Percentiles rank a stretch among this genome's conserved stretches.
phyloP scores from a whole-genome alignment of 2,113 vertebrate species.

The Procavia capensis region DNA sequence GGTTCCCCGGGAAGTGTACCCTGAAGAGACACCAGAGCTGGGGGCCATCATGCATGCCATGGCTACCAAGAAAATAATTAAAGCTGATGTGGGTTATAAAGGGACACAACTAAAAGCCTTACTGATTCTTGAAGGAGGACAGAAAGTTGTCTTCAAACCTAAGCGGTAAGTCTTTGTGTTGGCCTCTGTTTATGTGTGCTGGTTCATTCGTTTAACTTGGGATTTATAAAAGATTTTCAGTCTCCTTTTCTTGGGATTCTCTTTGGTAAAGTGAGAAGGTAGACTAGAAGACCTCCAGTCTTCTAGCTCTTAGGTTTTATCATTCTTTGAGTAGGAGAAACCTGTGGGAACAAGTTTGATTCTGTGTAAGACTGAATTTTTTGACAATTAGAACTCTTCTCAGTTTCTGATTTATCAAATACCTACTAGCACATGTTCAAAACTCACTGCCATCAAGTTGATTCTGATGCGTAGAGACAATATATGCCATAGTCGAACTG shows the following conservation, averaged over 20 bases:
- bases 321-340: slow-evolving; percentile 14
- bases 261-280: not conserved
- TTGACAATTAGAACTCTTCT: not conserved
- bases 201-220: not conserved
- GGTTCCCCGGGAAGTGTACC: slow-evolving; percentile 97
- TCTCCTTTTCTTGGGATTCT: not conserved
- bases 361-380: not conserved
- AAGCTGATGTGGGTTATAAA: slow-evolving; percentile 98
- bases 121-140: slow-evolving; percentile 96
- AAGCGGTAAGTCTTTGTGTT: slow-evolving; percentile 90
- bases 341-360: not conserved
- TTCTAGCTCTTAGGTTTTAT: not conserved
- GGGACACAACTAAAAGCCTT: slow-evolving; percentile 98
- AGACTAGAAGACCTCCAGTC: not conserved
- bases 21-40: slow-evolving; percentile 97
- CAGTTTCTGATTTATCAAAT: not conserved
- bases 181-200: rapidly evolving
- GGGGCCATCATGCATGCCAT: slow-evolving; percentile 96
- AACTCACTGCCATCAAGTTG: too few relatives aligned
- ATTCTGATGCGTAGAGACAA: too few relatives aligned
- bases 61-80: slow-evolving; percentile 92
- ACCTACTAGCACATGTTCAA: too few relatives aligned
- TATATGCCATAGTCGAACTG: too few relatives aligned
- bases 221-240: not conserved
- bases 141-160: slow-evolving; percentile 99